Conservation (phyloP, 2,888 invertebrate species). For the Lepidochitona cinerea region DNA sequence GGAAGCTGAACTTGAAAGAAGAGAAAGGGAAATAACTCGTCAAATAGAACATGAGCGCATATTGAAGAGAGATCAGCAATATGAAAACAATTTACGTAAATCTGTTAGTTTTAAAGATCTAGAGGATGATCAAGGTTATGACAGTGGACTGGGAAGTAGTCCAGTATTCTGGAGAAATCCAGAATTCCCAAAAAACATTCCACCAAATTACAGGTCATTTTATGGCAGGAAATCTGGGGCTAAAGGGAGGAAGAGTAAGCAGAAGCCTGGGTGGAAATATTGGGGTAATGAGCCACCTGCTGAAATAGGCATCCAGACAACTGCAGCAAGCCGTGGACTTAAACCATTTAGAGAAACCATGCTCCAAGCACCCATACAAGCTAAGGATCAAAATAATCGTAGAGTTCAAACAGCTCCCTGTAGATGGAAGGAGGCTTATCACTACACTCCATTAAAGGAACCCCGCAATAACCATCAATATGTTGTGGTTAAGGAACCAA, state of each 20-base stretch:
- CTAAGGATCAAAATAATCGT: slow-evolving; percentile 41
- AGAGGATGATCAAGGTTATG: slow-evolving; percentile 9
- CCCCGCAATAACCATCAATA: no score
- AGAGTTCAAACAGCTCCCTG: no score
- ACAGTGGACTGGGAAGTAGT: slow-evolving; percentile 36
- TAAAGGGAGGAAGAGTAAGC: slow-evolving; percentile 13
- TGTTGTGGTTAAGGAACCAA: no score
- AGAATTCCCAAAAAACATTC: not conserved
- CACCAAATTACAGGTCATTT: not conserved
- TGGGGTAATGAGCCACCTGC: slow-evolving; percentile 60
- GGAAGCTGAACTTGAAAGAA: not conserved
- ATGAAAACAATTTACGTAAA: slow-evolving; percentile 53
- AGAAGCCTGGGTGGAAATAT: slow-evolving; percentile 57
- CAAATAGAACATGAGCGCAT: slow-evolving; percentile 20
- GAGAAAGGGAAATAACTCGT: slow-evolving; percentile 22
- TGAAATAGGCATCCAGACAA: not conserved
- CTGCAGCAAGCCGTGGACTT: not conserved
- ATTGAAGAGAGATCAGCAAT: slow-evolving; percentile 49
- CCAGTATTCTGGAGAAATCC: slow-evolving; percentile 13
- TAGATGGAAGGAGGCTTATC: no score
- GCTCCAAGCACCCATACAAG: slow-evolving; percentile 56
- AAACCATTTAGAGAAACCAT: slow-evolving; percentile 46
- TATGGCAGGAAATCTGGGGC: slow-evolving; percentile 40
- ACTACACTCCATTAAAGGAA: no score
- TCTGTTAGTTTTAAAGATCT: slow-evolving; percentile 46